A percentile compares a stretch with the other conserved stretches of the same genome.
phyloP scores from a whole-genome alignment of 2,113 vertebrate species.

The Rostratula benghalensis region DNA sequence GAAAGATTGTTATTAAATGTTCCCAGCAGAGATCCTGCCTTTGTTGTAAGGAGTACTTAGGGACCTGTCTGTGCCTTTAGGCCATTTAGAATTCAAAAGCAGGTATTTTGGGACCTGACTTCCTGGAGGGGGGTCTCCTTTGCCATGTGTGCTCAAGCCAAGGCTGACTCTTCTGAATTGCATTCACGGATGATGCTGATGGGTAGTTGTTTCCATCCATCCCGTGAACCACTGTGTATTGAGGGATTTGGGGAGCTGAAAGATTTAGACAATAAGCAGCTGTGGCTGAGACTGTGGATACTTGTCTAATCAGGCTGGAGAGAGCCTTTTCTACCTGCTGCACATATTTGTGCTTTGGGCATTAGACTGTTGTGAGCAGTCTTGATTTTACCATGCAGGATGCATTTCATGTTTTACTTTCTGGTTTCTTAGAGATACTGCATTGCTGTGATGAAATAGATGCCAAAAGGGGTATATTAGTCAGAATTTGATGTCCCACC shows the following conservation, averaged over 20 bases:
- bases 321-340: not conserved
- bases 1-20: constrained; percentile 20
- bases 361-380: not conserved
- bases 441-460: not conserved
- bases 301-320: not conserved
- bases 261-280: not conserved
- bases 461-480: not conserved
- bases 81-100: not conserved
- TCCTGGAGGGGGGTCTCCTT: not conserved
- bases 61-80: not conserved
- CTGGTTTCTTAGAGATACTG: not conserved
- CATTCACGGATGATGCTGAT: not conserved
- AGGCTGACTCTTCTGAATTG: not conserved
- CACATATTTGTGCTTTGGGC: not conserved
- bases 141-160: not conserved
- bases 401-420: not conserved
- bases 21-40: not conserved
- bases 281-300: not conserved
- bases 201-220: not conserved
- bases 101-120: not conserved
- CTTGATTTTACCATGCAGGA: not conserved
- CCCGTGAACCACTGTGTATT: not conserved
- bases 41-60: not conserved
- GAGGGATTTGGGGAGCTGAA: not conserved
- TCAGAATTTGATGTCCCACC: not conserved